phyloP scores from a whole-genome alignment of 1,140 invertebrate species.

The Artemia franciscana region DNA sequence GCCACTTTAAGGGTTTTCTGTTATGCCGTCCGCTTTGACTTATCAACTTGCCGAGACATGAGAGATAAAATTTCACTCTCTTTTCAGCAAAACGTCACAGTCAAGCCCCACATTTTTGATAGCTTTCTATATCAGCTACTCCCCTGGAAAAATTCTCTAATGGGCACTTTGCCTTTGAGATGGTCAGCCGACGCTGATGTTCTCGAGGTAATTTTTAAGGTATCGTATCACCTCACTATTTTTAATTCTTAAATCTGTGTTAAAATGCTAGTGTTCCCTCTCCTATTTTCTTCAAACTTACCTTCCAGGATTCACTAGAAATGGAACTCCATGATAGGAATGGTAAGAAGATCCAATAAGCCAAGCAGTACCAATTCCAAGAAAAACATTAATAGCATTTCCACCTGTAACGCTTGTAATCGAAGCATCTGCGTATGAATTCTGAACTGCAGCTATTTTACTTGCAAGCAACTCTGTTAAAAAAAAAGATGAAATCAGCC shows the following conservation, averaged over 20 bases:
- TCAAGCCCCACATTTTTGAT: neutral
- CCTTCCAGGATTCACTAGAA: slow-evolving; percentile 17
- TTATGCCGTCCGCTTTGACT: too few species aligned
- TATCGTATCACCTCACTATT: neutral
- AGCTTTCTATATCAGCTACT: neutral
- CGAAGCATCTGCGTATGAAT: slow-evolving; percentile 35
- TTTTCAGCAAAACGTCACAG: too few species aligned
- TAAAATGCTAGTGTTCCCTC: too few species aligned
- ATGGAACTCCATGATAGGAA: slow-evolving; percentile 13
- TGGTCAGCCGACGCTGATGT: neutral
- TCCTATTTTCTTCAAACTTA: slow-evolving; percentile 10
- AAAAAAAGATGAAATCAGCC: slow-evolving; percentile 6
- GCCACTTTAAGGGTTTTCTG: too few species aligned
- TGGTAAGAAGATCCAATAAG: slow-evolving; percentile 18
- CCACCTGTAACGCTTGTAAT: slow-evolving; percentile 38
- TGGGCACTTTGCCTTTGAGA: neutral
- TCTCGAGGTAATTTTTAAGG: neutral
- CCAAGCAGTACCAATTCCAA: slow-evolving; percentile 24
- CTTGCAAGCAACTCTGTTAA: slow-evolving; percentile 31
- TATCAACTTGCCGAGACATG: too few species aligned
- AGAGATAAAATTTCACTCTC: too few species aligned
- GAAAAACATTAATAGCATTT: slow-evolving; percentile 40
- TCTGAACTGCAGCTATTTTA: slow-evolving; percentile 34
- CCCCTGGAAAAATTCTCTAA: neutral
- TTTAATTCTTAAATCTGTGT: neutral